phyloP scores from a whole-genome alignment of 2,797 vertebrate genomes.

The Lophotriccus pileatus region DNA sequence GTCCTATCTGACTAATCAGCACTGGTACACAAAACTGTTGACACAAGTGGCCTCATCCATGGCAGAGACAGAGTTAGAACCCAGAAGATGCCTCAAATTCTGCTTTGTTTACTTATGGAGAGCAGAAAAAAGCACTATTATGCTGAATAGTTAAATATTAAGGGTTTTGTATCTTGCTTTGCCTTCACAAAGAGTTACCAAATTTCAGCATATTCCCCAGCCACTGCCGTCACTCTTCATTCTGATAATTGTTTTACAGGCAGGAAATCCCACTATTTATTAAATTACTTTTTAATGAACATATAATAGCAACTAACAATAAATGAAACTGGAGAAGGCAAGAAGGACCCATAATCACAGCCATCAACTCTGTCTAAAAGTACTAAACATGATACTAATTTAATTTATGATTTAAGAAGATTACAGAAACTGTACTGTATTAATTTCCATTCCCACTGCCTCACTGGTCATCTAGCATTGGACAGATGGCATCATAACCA shows the following conservation, averaged over 20 bases:
- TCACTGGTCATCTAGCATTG: background rate
- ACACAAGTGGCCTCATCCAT: background rate
- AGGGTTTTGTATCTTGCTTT: background rate
- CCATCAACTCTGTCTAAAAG: background rate
- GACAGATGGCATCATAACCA: background rate
- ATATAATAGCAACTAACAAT: slow-evolving; percentile 6
- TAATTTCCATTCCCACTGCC: slow-evolving; percentile 5
- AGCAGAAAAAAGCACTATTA: background rate
- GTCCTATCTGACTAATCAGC: background rate
- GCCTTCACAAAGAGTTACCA: background rate
- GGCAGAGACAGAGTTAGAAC: background rate
- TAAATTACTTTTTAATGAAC: slow-evolving; percentile 42
- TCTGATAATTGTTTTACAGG: slow-evolving; percentile 15
- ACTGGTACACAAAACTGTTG: background rate
- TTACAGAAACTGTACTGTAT: background rate
- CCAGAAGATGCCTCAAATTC: background rate
- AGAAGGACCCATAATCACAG: background rate
- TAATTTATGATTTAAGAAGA: slow-evolving; percentile 21
- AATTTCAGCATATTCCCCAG: background rate
- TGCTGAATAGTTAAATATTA: background rate
- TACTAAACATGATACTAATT: slow-evolving; percentile 26
- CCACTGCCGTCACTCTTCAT: background rate
- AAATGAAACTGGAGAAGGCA: slow-evolving; percentile 31
- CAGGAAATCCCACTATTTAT: background rate
- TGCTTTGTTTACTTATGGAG: background rate